Percentiles rank a stretch among this genome's conserved stretches.
These are phyloP conservation scores for Ectemnius cavifrons DNA, from an alignment of 2,888 invertebrate species.

Conservation along the genomic window DNA sequence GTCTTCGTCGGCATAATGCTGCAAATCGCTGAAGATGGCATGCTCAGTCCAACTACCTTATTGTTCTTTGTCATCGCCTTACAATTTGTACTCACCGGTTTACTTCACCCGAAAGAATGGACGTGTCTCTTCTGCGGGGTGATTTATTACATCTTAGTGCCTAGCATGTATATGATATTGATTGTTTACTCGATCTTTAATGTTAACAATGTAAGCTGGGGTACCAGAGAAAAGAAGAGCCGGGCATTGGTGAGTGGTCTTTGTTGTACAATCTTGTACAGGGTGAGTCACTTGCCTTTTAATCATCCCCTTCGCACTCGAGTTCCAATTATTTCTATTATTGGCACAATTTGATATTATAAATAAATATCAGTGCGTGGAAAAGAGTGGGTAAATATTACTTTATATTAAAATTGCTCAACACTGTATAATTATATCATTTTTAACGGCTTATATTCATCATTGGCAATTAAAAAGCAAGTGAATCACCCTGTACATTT, in stretches of 20 bases:
- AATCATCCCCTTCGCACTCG: too few relatives aligned
- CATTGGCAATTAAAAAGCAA: too few relatives aligned
- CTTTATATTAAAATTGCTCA: too few relatives aligned
- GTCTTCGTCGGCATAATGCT: constrained; percentile 89
- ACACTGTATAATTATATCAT: too few relatives aligned
- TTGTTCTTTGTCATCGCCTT: constrained; percentile 87
- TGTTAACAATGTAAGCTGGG: constrained; percentile 96
- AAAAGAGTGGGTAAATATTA: too few relatives aligned
- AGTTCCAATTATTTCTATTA: too few relatives aligned
- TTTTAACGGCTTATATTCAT: too few relatives aligned
- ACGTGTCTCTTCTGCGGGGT: constrained; percentile 86
- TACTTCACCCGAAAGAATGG: constrained; percentile 90
- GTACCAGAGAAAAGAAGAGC: constrained; percentile 87
- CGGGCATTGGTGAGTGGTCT: background rate
- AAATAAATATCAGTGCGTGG: too few relatives aligned
- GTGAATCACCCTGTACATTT: too few relatives aligned
- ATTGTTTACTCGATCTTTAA: constrained; percentile 96
- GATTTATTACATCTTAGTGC: constrained; percentile 94
- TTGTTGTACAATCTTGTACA: too few relatives aligned
- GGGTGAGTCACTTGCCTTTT: too few relatives aligned
- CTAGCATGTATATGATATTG: constrained; percentile 95
- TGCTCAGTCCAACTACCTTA: constrained; percentile 90
- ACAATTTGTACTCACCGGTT: constrained; percentile 80
- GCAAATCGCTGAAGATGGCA: constrained; percentile 89
- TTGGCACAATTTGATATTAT: too few relatives aligned